Evolutionary conservation across 2,113 vertebrate species (phyloP).

Genomic region (Kryptolebias marmoratus): DNA sequence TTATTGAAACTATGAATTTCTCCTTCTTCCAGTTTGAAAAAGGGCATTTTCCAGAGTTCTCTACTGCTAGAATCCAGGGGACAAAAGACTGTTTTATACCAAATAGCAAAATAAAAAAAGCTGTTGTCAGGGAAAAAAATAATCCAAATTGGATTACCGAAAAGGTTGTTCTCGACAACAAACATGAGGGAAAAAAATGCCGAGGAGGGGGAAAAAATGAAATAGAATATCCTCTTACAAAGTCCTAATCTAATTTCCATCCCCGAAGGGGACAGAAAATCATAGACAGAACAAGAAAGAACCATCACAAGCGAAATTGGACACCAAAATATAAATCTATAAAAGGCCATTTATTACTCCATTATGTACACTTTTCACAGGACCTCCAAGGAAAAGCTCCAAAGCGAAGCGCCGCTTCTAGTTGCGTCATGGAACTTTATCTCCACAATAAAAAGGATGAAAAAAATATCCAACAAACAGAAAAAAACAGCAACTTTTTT

Average conservation of each 20-base stretch:
- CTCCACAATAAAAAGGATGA: conserved; percentile 71
- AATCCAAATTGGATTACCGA: conserved; percentile 79
- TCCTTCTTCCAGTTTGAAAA: conserved; percentile 44
- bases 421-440: conserved; percentile 76
- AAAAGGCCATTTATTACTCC: conserved; percentile 86
- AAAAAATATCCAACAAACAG: conserved; percentile 70
- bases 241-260: conserved; percentile 84
- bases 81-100: conserved; percentile 68
- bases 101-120: conserved; percentile 63
- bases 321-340: conserved; percentile 88
- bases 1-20: conserved; percentile 50
- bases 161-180: conserved; percentile 79
- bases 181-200: conserved; percentile 58
- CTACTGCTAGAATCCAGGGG: conserved; percentile 69
- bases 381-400: conserved; percentile 79
- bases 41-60: conserved; percentile 48
- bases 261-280: conserved; percentile 76
- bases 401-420: conserved; percentile 79
- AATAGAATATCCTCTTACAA: conserved; percentile 82
- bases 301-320: conserved; percentile 82
- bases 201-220: conserved; percentile 45
- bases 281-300: conserved; percentile 78
- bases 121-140: conserved; percentile 57
- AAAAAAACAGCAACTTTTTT: conserved; percentile 63
- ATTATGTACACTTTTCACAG: conserved; percentile 96